Conservation (phyloP, 2,113 vertebrate genomes). For the Psilopogon haemacephalus region DNA sequence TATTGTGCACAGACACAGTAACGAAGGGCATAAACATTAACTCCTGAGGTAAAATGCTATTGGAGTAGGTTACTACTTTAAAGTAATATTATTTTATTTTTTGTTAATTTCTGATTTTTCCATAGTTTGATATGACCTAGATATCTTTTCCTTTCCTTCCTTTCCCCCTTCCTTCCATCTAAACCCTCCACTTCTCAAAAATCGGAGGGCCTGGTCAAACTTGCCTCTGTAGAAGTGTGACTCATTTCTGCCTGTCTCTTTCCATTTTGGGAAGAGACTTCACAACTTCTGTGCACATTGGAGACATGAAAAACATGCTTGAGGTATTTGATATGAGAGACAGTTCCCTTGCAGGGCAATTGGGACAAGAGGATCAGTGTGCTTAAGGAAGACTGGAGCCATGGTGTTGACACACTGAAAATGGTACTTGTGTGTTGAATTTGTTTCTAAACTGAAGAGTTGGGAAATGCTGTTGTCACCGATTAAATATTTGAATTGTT, state of each 20-base stretch:
- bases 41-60: neutral
- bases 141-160: neutral
- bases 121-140: rapidly evolving
- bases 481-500: conserved; percentile 29
- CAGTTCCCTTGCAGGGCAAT: neutral
- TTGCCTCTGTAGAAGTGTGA: neutral
- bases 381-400: neutral
- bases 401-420: neutral
- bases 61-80: neutral
- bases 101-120: neutral
- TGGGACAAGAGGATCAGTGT: neutral
- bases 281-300: neutral
- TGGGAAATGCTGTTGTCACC: neutral
- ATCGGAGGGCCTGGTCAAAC: neutral
- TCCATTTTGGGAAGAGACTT: neutral
- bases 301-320: neutral
- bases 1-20: too few relatives aligned
- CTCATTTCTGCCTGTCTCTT: neutral
- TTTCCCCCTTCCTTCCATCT: neutral
- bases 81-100: neutral
- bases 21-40: rapidly evolving
- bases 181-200: neutral
- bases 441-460: neutral
- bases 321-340: neutral
- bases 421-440: neutral